These are phyloP conservation scores for Eueides isabella DNA, from an alignment of 1,140 invertebrate genomes.

Conservation along the genomic window DNA sequence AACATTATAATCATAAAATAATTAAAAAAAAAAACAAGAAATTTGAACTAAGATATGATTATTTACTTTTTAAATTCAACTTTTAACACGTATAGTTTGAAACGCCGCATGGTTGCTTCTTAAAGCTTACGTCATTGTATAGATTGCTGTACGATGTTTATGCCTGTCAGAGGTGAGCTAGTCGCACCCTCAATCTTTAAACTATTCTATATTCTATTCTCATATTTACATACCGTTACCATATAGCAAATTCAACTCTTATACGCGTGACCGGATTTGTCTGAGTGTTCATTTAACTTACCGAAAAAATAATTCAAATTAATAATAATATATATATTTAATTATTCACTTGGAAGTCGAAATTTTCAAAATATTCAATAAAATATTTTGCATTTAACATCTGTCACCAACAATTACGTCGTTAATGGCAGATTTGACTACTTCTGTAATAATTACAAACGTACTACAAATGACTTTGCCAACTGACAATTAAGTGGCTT, in stretches of 20 bases:
- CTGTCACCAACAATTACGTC: background rate
- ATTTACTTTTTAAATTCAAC: background rate
- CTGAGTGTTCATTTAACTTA: slow-evolving; percentile 43
- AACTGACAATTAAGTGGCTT: background rate
- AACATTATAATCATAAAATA: background rate
- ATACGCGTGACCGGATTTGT: slow-evolving; percentile 49
- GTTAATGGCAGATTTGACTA: background rate
- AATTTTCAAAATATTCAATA: too few relatives aligned
- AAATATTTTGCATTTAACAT: background rate
- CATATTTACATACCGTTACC: slow-evolving; percentile 46
- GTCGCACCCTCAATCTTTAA: slow-evolving; percentile 74
- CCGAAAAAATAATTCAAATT: background rate
- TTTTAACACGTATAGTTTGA: slow-evolving; percentile 26
- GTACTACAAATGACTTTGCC: background rate
- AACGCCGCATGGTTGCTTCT: slow-evolving; percentile 50
- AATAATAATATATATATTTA: too few relatives aligned
- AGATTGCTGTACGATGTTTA: slow-evolving; percentile 45
- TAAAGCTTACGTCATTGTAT: slow-evolving; percentile 55
- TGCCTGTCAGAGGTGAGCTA: slow-evolving; percentile 58
- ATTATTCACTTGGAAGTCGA: too few relatives aligned
- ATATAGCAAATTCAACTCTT: slow-evolving; percentile 37
- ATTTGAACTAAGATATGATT: background rate
- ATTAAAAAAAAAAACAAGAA: background rate
- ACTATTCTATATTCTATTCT: slow-evolving; percentile 61
- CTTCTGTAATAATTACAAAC: background rate